These are phyloP conservation scores for Graptemys geographica DNA, from an alignment of 2,797 vertebrate species.

Conservation along the genomic window DNA sequence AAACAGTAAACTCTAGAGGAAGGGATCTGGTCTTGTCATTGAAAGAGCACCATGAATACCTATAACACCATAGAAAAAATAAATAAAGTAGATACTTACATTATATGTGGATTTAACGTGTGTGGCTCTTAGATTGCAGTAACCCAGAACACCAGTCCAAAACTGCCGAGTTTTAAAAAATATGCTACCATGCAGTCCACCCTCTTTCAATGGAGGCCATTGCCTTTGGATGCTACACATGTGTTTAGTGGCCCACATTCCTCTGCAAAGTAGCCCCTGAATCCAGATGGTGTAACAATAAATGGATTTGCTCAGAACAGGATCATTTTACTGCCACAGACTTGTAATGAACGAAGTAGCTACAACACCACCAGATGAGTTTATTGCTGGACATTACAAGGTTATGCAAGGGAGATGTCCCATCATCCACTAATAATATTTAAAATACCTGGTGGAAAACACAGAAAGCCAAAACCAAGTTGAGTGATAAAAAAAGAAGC, in stretches of 20 bases:
- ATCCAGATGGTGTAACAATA: background rate
- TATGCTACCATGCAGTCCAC: background rate
- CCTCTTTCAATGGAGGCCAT: slow-evolving; percentile 21
- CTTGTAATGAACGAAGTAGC: background rate
- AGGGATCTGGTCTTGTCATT: background rate
- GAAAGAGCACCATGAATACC: background rate
- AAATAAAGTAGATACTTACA: slow-evolving; percentile 6
- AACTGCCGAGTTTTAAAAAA: slow-evolving; percentile 15
- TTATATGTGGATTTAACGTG: background rate
- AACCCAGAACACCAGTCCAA: slow-evolving; percentile 25
- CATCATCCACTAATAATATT: background rate
- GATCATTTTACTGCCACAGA: background rate
- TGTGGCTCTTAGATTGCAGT: fast-evolving
- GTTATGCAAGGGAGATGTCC: background rate
- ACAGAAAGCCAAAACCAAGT: fast-evolving
- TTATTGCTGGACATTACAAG: background rate
- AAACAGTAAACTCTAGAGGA: background rate
- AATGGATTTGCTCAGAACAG: background rate
- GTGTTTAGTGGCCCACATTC: slow-evolving; percentile 49
- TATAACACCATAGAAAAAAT: background rate
- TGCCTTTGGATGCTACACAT: background rate
- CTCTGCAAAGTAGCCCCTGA: slow-evolving; percentile 3
- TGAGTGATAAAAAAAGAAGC: background rate
- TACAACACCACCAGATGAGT: background rate
- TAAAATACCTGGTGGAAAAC: slow-evolving; percentile 20